Evolutionary conservation across 2,888 invertebrate genomes (phyloP).

Genomic region (Drosophila mimica): DNA sequence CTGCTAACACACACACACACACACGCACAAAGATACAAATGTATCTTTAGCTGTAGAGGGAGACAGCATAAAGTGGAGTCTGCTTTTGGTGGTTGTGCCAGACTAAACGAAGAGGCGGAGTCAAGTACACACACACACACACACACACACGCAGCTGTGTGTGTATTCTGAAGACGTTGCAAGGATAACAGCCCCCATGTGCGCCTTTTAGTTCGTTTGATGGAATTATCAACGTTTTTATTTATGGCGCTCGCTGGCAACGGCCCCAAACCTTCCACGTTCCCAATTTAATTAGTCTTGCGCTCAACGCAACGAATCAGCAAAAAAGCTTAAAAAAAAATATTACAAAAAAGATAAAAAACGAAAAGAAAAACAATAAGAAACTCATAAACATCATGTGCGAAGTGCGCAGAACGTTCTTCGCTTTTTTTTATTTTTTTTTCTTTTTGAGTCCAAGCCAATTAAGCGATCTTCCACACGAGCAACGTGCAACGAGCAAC

Average conservation of each 20-base stretch:
- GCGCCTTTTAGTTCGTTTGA: constrained; percentile 16
- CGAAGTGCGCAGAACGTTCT: constrained; percentile 28
- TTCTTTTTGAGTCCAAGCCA: constrained; percentile 44
- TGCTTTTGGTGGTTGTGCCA: constrained; percentile 31
- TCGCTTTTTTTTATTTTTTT: background rate
- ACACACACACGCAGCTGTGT: background rate
- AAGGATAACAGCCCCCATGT: constrained; percentile 44
- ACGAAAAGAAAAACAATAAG: constrained; percentile 12
- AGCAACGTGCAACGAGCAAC: constrained; percentile 22
- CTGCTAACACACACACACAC: constrained; percentile 15
- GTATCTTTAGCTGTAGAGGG: constrained; percentile 25
- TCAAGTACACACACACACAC: constrained; percentile 28
- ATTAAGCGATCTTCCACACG: constrained; percentile 77
- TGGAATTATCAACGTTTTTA: constrained; percentile 66
- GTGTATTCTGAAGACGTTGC: constrained; percentile 31
- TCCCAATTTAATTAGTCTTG: constrained; percentile 80
- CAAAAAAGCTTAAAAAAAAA: constrained; percentile 10
- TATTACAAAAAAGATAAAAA: constrained; percentile 1
- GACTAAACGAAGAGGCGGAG: constrained; percentile 64
- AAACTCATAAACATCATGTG: constrained; percentile 19
- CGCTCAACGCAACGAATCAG: constrained; percentile 62
- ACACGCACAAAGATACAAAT: constrained; percentile 16
- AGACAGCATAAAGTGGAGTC: constrained; percentile 40
- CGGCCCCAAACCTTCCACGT: constrained; percentile 57
- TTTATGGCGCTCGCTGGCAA: constrained; percentile 63